A percentile compares a stretch with the other conserved stretches of the same genome.
Conservation (phyloP, 2,888 invertebrate genomes). For the Meganola albula region DNA sequence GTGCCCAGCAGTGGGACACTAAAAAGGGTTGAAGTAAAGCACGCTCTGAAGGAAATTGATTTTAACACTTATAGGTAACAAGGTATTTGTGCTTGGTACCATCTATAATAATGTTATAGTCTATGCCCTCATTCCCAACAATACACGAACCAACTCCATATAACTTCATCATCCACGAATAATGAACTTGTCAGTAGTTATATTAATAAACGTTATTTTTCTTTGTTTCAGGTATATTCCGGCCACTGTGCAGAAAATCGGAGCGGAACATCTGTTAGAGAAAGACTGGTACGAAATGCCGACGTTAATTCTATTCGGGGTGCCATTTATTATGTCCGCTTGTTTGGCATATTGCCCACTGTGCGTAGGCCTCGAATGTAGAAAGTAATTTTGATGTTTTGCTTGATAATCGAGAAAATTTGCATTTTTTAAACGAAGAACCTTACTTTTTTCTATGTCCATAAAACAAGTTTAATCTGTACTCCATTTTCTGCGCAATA, state of each 20-base stretch:
- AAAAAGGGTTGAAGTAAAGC: no score
- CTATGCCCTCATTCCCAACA: not conserved
- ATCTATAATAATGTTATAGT: no score
- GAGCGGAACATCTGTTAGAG: slow-evolving; percentile 29
- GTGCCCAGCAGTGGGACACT: no score
- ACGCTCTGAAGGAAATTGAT: no score
- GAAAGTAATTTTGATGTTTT: no score
- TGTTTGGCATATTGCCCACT: slow-evolving; percentile 49
- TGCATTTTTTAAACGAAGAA: no score
- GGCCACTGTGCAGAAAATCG: slow-evolving; percentile 10
- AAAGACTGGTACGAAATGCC: slow-evolving; percentile 25
- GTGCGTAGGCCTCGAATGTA: slow-evolving; percentile 20
- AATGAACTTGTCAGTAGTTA: slow-evolving; percentile 2
- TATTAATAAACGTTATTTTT: slow-evolving; percentile 13
- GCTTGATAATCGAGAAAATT: no score
- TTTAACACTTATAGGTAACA: no score
- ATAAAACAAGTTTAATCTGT: no score
- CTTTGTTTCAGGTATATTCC: slow-evolving; percentile 47
- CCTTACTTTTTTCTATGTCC: no score
- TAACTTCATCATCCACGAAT: not conserved
- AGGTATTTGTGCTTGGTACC: no score
- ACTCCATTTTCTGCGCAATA: no score
- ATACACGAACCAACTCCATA: not conserved
- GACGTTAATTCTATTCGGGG: slow-evolving; percentile 46
- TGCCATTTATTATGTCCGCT: slow-evolving; percentile 49